phyloP scores from a whole-genome alignment of 2,888 invertebrate species.

The Monopis laevigella region DNA sequence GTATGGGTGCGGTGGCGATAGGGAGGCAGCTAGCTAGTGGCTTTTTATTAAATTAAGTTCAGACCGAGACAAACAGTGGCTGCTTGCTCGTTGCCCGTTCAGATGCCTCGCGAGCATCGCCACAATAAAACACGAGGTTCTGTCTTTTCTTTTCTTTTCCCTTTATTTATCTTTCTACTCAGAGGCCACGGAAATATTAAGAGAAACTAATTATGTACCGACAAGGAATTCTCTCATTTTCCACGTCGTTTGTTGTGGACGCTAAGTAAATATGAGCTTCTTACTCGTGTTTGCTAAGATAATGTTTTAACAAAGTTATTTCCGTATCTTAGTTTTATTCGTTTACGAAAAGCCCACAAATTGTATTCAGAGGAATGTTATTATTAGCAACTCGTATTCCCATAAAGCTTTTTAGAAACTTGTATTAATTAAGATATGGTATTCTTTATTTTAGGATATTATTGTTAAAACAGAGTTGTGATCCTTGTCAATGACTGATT shows the following conservation, averaged over 20 bases:
- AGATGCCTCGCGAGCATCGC: conserved; percentile 26
- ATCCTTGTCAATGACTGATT: too few relatives aligned
- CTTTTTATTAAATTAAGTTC: conserved; percentile 43
- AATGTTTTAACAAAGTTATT: conserved; percentile 2
- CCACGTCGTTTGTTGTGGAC: conserved; percentile 9
- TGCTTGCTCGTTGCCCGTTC: conserved; percentile 28
- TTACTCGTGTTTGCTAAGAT: conserved; percentile 4
- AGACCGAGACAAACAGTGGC: conserved; percentile 39
- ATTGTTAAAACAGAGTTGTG: too few relatives aligned
- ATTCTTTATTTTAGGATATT: too few relatives aligned
- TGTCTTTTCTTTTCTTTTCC: conserved; percentile 7
- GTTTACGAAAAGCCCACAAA: too few relatives aligned
- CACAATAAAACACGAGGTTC: conserved; percentile 31
- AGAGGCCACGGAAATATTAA: conserved; percentile 11
- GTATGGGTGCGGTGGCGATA: conserved; percentile 21
- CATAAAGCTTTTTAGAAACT: too few relatives aligned
- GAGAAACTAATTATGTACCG: conserved; percentile 11
- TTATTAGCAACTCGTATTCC: too few relatives aligned
- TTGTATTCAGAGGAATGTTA: too few relatives aligned
- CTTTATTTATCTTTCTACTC: conserved; percentile 11
- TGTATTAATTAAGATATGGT: too few relatives aligned
- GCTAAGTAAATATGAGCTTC: conserved; percentile 8
- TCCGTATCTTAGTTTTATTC: not conserved
- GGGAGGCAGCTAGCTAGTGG: conserved; percentile 21
- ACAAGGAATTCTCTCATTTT: conserved; percentile 10